Base-by-base conservation (phyloP, 1,140 invertebrate species). In the Lepidurus packardi region DNA sequence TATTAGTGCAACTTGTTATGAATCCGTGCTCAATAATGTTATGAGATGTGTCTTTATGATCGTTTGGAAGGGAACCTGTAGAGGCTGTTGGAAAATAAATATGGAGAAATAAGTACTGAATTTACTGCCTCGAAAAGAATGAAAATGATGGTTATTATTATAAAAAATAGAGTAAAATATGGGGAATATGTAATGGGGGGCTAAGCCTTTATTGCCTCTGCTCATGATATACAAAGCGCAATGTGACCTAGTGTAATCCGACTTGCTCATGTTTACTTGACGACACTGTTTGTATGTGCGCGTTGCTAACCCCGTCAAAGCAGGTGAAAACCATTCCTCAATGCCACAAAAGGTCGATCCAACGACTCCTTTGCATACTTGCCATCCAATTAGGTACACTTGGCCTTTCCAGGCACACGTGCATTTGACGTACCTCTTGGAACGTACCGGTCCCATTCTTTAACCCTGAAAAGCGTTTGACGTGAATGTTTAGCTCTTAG, bases 251-350 rank as follows among this genome's bases (percentile, higher is more conserved):
- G 53, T 65, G 16, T 21, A n/a, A 16, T 21, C 21, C 53, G 53
- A 65, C 53, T 65, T 65, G n/a, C 53, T n/a, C 21, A 21, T 65
- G 13, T 65, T 65, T 65, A 65, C 53, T 65, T 65, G 53, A 65
- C 53, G 53, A 65, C 53, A 65, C 16, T 65, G n/a, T 65, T 65
- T 65, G 53, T 65, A 9, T 13, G 21, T 65, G 53, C 53, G 53
- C 53, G 53, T 65, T 65, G 53, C 53, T 65, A 65, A 21, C 53
- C 53, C 13, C 53, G 53, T 65, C 16, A 65, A 65, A 65, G 53
- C 16, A 7, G 21, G 21, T 21, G 53, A 65, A 65, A 65, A 13
- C 13, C 6, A 13, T 16, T 16, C 53, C 9, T 16, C 6, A 13
- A n/a, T 65, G 53, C 16, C 53, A 65, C 16, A 65, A 65, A 65